Base-by-base conservation (phyloP, 1,140 invertebrate genomes). In the Drosophila navojoa region DNA sequence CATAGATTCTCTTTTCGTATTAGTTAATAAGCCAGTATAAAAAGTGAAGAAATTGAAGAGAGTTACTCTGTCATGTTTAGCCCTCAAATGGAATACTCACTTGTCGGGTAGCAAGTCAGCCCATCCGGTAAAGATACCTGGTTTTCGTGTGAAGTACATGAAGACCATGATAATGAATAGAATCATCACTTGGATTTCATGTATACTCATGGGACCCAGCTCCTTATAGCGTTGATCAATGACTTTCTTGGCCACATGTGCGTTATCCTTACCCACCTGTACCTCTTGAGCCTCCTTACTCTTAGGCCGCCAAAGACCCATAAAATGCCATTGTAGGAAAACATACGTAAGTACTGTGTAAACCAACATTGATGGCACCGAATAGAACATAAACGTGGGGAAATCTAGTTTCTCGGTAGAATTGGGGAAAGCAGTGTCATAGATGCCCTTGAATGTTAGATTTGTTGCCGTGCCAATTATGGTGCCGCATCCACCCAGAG, bases 381-480 rank as follows among this genome's bases (percentile, higher is more conserved):
- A 94, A 91, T 94, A 96, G 53, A 95, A 93, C 94, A 97, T 95
- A 94, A 96, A 97, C 63, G 94, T 94, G 61, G 95, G 94, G 91
- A 97, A 97, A 89, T 96, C 96, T 58, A 96, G 70, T 44, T 76
- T 91, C 32, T 94, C 94, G 0, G 94, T 93, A 67, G 94, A 93
- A 10, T 93, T 77, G 5, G 91, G 91, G 71, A 95, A 96, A 10
- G 80, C 76, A 1, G 63, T 57, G 13, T 96, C 95, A 62, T 95
- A 94, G 59, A 96, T 94, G 11, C 95, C 96, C 90, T 96, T 97
- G 70, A 98, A 95, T 1, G 97, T 96, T 10, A 98, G 93, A 92
- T 98, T 98, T 22, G 97, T 97, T 5, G 95, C 96, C 1, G 97
- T 97, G 4, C 97, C 98, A 3, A 97, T 97, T 2, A 98, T 92